Conservation (phyloP, 2,888 invertebrate species). For the Euphydryas editha region DNA sequence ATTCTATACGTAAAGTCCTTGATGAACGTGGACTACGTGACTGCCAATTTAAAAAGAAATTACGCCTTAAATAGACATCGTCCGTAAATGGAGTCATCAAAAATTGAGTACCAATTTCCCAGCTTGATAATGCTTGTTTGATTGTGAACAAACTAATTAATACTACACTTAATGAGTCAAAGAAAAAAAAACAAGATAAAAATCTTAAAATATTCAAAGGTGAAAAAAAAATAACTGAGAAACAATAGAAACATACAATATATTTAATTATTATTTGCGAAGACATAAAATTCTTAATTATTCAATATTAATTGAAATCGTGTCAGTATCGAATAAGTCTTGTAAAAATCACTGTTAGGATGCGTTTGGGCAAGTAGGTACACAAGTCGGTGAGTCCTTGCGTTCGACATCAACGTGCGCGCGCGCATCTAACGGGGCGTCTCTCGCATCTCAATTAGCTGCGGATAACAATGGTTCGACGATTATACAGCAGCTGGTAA, state of each 20-base stretch:
- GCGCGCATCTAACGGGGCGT: conserved; percentile 56
- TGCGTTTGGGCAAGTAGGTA: conserved; percentile 28
- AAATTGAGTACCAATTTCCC: background rate
- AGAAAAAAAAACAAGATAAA: background rate
- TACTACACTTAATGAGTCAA: background rate
- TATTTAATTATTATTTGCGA: background rate
- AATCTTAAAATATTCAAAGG: background rate
- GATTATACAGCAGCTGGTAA: conserved; percentile 63
- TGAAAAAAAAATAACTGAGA: background rate
- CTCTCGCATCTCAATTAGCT: conserved; percentile 72
- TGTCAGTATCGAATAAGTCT: conserved; percentile 1
- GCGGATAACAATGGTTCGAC: conserved; percentile 64
- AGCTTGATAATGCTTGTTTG: background rate
- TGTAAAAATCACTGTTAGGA: conserved; percentile 13
- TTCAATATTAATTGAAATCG: background rate
- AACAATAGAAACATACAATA: conserved; percentile 1
- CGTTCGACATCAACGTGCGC: conserved; percentile 71
- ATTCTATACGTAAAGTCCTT: conserved; percentile 26
- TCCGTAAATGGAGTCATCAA: conserved; percentile 7
- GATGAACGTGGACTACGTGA: conserved; percentile 47
- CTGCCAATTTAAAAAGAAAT: conserved; percentile 44
- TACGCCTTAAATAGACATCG: conserved; percentile 32
- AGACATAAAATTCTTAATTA: background rate
- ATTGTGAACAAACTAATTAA: background rate
- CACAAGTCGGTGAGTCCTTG: conserved; percentile 54